A percentile compares a stretch with the other conserved stretches of the same genome.
Evolutionary conservation across 2,113 vertebrate species (phyloP).

Genomic region (Sigmodon hispidus): DNA sequence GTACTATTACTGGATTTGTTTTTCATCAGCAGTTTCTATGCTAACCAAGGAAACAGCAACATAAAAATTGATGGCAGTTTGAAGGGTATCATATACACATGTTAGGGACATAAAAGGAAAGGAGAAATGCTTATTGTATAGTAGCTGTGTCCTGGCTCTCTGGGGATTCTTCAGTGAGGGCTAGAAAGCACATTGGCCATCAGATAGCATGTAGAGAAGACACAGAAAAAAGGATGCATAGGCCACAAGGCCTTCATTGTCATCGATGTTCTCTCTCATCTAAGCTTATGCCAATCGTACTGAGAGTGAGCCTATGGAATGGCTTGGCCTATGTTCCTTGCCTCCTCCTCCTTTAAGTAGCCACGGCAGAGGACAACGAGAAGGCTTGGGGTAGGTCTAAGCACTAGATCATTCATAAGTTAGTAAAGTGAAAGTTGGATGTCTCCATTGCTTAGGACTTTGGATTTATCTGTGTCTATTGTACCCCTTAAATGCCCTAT

Average conservation of each 20-base stretch:
- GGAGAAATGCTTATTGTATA: neutral
- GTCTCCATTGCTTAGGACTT: neutral
- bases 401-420: neutral
- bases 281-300: neutral
- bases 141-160: neutral
- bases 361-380: neutral
- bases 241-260: neutral
- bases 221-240: neutral
- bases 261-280: neutral
- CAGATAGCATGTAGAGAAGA: neutral
- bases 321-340: neutral
- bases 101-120: neutral
- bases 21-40: constrained; percentile 11
- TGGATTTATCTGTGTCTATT: neutral
- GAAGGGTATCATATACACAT: neutral
- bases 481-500: neutral
- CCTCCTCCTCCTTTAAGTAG: neutral
- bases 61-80: constrained; percentile 19
- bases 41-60: neutral
- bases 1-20: constrained; percentile 14
- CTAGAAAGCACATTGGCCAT: neutral
- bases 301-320: neutral
- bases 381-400: neutral
- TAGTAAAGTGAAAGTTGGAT: neutral
- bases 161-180: neutral